A percentile compares a stretch with the other conserved stretches of the same genome.
Conservation (phyloP, 2,113 vertebrate genomes). For the Poeciliopsis occidentalis region DNA sequence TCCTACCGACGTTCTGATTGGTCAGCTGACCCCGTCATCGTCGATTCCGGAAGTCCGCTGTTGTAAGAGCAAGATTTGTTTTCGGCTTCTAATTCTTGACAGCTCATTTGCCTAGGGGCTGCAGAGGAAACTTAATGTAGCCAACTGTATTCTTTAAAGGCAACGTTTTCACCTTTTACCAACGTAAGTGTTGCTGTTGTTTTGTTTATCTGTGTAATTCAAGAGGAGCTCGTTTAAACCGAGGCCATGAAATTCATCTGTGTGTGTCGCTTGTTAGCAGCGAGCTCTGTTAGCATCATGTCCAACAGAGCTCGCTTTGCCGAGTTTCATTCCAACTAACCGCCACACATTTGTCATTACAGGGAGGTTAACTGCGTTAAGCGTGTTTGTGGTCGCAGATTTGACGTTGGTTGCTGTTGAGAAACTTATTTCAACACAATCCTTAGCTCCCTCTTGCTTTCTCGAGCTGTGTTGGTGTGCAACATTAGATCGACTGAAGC, state of each 20-base stretch:
- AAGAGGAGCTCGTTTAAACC: constrained; percentile 31
- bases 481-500: constrained; percentile 22
- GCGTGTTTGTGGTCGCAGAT: background rate
- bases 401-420: background rate
- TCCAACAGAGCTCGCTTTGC: background rate
- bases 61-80: constrained; percentile 64
- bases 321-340: constrained; percentile 15
- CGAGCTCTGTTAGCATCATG: constrained; percentile 45
- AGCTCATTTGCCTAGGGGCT: constrained; percentile 35
- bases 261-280: constrained; percentile 50
- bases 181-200: constrained; percentile 48
- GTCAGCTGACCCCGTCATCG: constrained; percentile 35
- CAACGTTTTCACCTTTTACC: constrained; percentile 31
- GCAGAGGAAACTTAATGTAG: constrained; percentile 35
- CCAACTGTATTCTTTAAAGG: constrained; percentile 5
- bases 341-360: background rate
- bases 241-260: constrained; percentile 67
- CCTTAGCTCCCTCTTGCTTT: background rate
- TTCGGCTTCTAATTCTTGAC: constrained; percentile 64
- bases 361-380: background rate
- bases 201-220: background rate
- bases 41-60: constrained; percentile 65
- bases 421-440: background rate
- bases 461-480: constrained; percentile 5
- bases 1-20: constrained; percentile 45